Evolutionary conservation across 2,888 invertebrate genomes (phyloP).

Genomic region (Timandra comae): DNA sequence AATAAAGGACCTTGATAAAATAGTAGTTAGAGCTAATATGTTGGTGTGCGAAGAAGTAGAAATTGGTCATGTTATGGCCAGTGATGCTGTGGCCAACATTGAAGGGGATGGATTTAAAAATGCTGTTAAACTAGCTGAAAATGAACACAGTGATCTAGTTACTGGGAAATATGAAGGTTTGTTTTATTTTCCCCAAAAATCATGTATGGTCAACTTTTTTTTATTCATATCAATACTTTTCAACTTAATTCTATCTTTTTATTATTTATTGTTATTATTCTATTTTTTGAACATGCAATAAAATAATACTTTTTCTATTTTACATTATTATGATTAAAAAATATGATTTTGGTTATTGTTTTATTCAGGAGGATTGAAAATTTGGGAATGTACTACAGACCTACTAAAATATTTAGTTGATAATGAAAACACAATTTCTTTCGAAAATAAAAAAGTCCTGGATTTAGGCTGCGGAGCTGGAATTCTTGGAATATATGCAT

Average conservation of each 20-base stretch:
- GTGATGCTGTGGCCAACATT: slow-evolving; percentile 46
- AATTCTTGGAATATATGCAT: slow-evolving; percentile 87
- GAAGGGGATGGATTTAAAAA: slow-evolving; percentile 43
- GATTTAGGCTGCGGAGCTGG: slow-evolving; percentile 97
- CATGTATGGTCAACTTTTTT: too few species aligned
- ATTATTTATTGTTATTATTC: slow-evolving; percentile 1
- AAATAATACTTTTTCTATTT: neutral
- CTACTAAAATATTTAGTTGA: slow-evolving; percentile 80
- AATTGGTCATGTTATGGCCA: slow-evolving; percentile 65
- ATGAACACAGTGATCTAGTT: slow-evolving; percentile 83
- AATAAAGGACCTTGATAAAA: slow-evolving; percentile 40
- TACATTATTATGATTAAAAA: neutral
- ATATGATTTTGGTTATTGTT: slow-evolving; percentile 5
- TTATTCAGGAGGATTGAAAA: slow-evolving; percentile 90
- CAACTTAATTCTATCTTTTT: neutral
- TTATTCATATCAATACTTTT: neutral
- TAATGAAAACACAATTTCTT: slow-evolving; percentile 32
- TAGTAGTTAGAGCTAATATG: slow-evolving; percentile 53
- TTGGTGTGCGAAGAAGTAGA: slow-evolving; percentile 58
- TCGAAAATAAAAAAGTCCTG: slow-evolving; percentile 78
- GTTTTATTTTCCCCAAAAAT: too few species aligned
- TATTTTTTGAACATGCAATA: neutral
- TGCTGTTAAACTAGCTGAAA: slow-evolving; percentile 73
- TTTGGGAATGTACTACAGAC: slow-evolving; percentile 96
- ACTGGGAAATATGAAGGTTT: slow-evolving; percentile 88